Evolutionary conservation across 2,797 vertebrate species (phyloP), one percentile per base, ranked within the genome.

Genomic region (Eulemur rubriventer): DNA sequence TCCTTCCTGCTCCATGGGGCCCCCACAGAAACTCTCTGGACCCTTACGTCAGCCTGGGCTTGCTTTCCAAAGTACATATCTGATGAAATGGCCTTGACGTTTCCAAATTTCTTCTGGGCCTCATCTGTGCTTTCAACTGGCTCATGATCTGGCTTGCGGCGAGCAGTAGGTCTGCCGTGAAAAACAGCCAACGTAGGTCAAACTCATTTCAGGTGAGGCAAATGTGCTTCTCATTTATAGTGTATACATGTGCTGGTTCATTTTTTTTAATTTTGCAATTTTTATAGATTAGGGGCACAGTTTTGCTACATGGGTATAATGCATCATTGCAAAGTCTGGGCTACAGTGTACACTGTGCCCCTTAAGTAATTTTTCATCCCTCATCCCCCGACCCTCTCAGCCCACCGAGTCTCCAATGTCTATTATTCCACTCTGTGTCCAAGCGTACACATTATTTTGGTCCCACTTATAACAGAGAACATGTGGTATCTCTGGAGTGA

Each of bases 1-100:
- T 11, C 43, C 38, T 48, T 50, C 79, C 84, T 63, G 48, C 50
- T 55, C n/a, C 6, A 0, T 3, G 48, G 33, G 50, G 59, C n/a
- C 59, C 65, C 17, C n/a, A 9, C 3, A 13, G 41, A 86, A 67
- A 7, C 65, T 7, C 59, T 76, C 55, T 5, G 30, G 20, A 33
- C 61, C 89, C 97, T 97, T 98, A 99, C 99, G 96, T 99, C 99
- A 38, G 99, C 98, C 61, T 98, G 97, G 75, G 99, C 99, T 93
- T 99, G 99, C 96, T 99, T 99, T 94, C 99, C 99, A 91, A 99
- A 99, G 98, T 99, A 99, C 99, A 99, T 99, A 94, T 99, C 99
- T 52, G 99, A 99, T 0, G 99, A 99, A 96, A 99, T 99, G 73
- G 99, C 99, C 98, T 99, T 99, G 84, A 99, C 98, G 0, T 99